Percentiles rank a stretch among this genome's conserved stretches.
Evolutionary conservation across 1,140 invertebrate genomes (phyloP).

Genomic region (Zaprionus nigranus): DNA sequence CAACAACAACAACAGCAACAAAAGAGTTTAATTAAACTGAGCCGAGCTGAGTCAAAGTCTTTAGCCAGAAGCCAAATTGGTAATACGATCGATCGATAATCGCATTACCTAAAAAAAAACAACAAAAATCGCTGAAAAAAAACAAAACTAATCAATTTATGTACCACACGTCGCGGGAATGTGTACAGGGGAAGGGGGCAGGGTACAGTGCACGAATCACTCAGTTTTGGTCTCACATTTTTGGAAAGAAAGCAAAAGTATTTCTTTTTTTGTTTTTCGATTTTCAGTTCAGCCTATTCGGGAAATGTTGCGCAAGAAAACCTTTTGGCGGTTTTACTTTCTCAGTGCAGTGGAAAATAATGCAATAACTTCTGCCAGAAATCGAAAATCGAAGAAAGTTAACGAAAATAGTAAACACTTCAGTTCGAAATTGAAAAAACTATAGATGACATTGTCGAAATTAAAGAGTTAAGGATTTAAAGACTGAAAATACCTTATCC

Average conservation of each 20-base stretch:
- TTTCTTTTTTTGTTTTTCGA: slow-evolving; percentile 8
- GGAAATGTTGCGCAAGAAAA: slow-evolving; percentile 51
- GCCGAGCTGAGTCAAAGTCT: slow-evolving; percentile 33
- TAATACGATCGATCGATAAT: slow-evolving; percentile 34
- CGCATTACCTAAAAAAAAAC: slow-evolving; percentile 26
- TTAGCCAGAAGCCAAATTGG: slow-evolving; percentile 37
- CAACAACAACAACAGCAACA: neutral
- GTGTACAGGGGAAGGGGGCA: too few relatives aligned
- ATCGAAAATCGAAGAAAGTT: slow-evolving; percentile 2
- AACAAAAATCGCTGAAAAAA: neutral
- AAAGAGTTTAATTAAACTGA: slow-evolving; percentile 8
- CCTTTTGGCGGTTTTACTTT: slow-evolving; percentile 32
- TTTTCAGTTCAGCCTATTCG: slow-evolving; percentile 15
- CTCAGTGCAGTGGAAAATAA: slow-evolving; percentile 3
- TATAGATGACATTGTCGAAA: neutral
- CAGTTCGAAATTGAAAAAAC: neutral
- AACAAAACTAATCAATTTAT: slow-evolving; percentile 29
- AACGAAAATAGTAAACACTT: neutral
- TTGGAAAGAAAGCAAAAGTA: slow-evolving; percentile 71
- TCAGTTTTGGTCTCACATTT: slow-evolving; percentile 42
- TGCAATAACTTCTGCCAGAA: neutral
- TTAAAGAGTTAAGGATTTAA: too few relatives aligned
- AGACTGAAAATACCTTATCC: neutral
- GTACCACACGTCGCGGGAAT: slow-evolving; percentile 36
- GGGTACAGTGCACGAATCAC: slow-evolving; percentile 26